Evolutionary conservation across 2,888 invertebrate genomes (phyloP), one percentile per base, ranked within the genome.

Genomic region (Zaprionus lineosus): DNA sequence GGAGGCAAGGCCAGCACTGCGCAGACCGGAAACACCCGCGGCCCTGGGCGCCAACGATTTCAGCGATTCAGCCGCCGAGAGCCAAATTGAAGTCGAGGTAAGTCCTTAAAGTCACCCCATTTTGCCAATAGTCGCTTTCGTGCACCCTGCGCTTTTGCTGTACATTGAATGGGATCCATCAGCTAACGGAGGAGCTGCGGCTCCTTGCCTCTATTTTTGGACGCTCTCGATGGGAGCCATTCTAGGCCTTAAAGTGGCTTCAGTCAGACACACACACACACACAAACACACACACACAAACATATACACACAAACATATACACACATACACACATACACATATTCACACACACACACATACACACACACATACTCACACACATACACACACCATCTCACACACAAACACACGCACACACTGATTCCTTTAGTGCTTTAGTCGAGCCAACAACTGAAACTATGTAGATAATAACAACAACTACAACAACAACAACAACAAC

Each of bases 201-300:
- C n/a, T n/a, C n/a, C n/a, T 24, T 39, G 2, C 4, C 6, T 14
- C 11, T 39, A 37, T 5, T 33, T 16, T 9, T 15, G 14, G 44
- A 34, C 16, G 61, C 76, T 84, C 79, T 84, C 71, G 79, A 88
- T 88, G 89, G 89, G 88, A 89, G 88, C 88, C 86, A 89, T 89
- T 89, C 88, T 89, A 88, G 89, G 88, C 83, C 63, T 65, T 76
- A 81, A 77, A 83, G 75, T 58, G 68, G 77, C 72, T 81, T 81
- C 43, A 47, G 14, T 4, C 29, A 40, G 5, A 43, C 9, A 29
- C 12, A 44, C 18, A 34, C 15, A 36, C 15, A 24, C 11, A 36
- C 14, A 31, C 8, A 43, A 4, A 46, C 21, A 46, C 8, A 52
- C 12, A 34, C 21, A 31, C 24, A 19, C 9, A 16, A 11, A n/a